Evolutionary conservation across 2,797 vertebrate species (phyloP), one percentile per base, ranked within the genome.

Genomic region (Cheirogaleus major): DNA sequence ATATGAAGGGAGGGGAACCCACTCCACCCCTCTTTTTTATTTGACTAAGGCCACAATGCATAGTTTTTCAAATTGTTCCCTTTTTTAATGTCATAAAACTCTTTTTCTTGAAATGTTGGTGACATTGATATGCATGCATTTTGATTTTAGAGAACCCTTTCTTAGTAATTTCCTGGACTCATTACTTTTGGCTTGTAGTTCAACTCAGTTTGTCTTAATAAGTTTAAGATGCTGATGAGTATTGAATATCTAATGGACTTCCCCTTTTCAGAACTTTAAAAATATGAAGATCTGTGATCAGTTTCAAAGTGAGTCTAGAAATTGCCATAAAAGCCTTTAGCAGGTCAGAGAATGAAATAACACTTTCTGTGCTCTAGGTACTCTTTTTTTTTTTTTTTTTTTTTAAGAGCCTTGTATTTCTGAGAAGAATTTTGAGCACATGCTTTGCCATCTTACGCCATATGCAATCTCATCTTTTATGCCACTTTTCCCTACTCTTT

Each of bases 181-280:
- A 15, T 94, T 95, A 55, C 59, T 92, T 93, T 96, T 89, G n/a
- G 38, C 55, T 97, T 45, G 61, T 50, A 57, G 15, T 89, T 91
- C 91, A 82, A 23, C 32, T 92, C 79, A 95, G 61, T 94, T 97
- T 38, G 85, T 83, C 79, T 85, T 91, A 79, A 90, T 50, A 70
- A 89, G 75, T 79, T 92, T 93, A 84, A 87, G 92, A 81, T 59
- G 27, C 84, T 92, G 83, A 23, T 95, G 43, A 91, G 70, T 91
- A 65, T 89, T 92, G 75, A 85, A 23, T 93, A 82, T 79, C 67
- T 95, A 96, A 97, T 59, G 52, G 78, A 76, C n/a, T 95, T 94
- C 48, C 63, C 61, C 82, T 95, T 97, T 91, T 67, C 43, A 88
- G 88, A 95, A 45, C 43, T 85, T 93, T 94, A 92, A 91, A 96